phyloP scores from a whole-genome alignment of 2,797 vertebrate species.

The Decapterus maruadsi region DNA sequence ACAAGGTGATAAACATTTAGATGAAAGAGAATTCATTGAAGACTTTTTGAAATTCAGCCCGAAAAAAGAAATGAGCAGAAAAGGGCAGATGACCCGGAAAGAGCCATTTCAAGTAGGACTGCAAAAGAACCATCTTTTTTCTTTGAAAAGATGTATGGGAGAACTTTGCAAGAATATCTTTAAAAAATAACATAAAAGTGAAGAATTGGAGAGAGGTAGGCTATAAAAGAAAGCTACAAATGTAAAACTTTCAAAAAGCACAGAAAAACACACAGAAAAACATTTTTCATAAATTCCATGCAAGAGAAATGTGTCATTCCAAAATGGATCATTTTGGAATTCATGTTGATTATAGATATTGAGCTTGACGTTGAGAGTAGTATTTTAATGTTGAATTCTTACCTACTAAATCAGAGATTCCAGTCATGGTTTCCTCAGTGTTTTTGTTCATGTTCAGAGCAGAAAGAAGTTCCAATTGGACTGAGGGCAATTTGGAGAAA shows the following conservation, averaged over 20 bases:
- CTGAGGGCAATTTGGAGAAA: conserved; percentile 81
- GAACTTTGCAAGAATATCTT: conserved; percentile 29
- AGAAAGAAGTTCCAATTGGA: conserved; percentile 80
- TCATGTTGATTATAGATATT: neutral
- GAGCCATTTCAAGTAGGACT: conserved; percentile 27
- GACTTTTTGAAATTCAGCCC: conserved; percentile 33
- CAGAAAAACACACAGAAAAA: neutral
- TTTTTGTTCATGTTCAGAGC: conserved; percentile 67
- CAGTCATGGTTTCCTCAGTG: conserved; percentile 57
- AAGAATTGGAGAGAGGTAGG: conserved; percentile 18
- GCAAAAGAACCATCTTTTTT: conserved; percentile 64
- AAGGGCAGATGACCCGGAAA: conserved; percentile 50
- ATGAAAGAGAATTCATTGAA: conserved; percentile 63
- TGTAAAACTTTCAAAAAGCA: conserved; percentile 20
- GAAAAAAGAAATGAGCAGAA: conserved; percentile 18
- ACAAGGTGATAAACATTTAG: conserved; percentile 69
- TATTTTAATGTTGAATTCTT: conserved; percentile 59
- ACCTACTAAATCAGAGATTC: conserved; percentile 75
- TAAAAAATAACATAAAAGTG: conserved; percentile 17
- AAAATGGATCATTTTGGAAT: neutral
- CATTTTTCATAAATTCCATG: conserved; percentile 4
- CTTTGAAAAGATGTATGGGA: conserved; percentile 58
- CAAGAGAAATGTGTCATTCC: conserved; percentile 22
- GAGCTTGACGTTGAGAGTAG: no score
- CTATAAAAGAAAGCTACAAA: conserved; percentile 4